Evolutionary conservation across 2,888 invertebrate species (phyloP).

Genomic region (Tubulanus polymorphus): DNA sequence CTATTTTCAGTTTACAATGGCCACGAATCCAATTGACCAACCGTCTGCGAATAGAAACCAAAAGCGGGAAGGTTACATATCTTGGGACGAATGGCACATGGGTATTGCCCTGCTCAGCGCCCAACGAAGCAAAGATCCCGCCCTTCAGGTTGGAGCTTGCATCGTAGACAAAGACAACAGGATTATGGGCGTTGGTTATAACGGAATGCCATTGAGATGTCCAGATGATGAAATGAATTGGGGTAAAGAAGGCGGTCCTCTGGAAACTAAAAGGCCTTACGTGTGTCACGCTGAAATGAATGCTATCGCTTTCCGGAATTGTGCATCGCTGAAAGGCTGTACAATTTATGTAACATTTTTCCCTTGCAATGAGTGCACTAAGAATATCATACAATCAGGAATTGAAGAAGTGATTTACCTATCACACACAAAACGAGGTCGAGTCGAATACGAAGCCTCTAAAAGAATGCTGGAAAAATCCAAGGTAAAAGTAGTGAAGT

Average conservation of each 20-base stretch:
- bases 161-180: too few species aligned
- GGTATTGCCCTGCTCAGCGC: conserved; percentile 79
- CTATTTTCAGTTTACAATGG: too few species aligned
- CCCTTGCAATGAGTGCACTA: conserved; percentile 97
- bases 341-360: conserved; percentile 85
- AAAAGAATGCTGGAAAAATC: conserved; percentile 77
- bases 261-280: conserved; percentile 80
- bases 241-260: conserved; percentile 59
- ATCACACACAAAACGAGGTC: conserved; percentile 74
- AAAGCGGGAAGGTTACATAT: conserved; percentile 60
- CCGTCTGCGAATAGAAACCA: not conserved
- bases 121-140: conserved; percentile 87
- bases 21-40: too few species aligned
- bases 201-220: too few species aligned
- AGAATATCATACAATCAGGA: conserved; percentile 91
- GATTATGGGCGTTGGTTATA: too few species aligned
- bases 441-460: conserved; percentile 68
- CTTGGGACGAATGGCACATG: conserved; percentile 93
- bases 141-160: conserved; percentile 69
- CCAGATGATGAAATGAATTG: conserved; percentile 88
- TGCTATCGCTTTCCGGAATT: conserved; percentile 88
- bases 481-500: conserved; percentile 62
- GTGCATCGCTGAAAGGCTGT: conserved; percentile 71
- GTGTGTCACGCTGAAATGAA: conserved; percentile 98
- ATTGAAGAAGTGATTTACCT: conserved; percentile 69